phyloP scores from a whole-genome alignment of 2,888 invertebrate genomes.

The Agonopterix alstromeriana region DNA sequence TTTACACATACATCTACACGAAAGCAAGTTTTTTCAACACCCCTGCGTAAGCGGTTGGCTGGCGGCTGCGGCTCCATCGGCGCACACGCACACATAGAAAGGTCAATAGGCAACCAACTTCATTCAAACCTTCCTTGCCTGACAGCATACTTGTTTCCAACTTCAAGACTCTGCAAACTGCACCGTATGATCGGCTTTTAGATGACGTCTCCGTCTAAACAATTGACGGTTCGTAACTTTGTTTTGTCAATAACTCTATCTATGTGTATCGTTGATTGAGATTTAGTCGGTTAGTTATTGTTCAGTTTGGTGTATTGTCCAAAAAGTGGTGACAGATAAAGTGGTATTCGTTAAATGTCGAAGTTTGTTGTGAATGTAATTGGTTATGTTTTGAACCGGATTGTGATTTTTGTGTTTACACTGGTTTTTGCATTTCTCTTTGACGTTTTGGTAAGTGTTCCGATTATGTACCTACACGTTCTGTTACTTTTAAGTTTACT shows the following conservation, averaged over 20 bases:
- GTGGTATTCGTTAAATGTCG: neutral
- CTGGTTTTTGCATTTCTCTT: neutral
- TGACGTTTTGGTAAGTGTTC: too few species aligned
- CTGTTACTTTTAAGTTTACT: too few species aligned
- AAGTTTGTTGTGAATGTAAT: constrained; percentile 6
- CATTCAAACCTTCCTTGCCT: constrained; percentile 46
- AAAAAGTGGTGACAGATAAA: neutral
- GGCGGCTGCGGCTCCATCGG: neutral
- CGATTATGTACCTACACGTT: too few species aligned
- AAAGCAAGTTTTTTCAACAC: constrained; percentile 8
- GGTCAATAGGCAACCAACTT: constrained; percentile 51
- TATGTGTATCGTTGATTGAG: constrained; percentile 15
- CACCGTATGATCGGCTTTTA: constrained; percentile 53
- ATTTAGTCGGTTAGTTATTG: neutral
- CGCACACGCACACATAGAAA: constrained; percentile 28
- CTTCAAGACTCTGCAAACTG: constrained; percentile 51
- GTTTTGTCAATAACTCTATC: constrained; percentile 60
- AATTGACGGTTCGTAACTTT: constrained; percentile 43
- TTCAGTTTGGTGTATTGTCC: neutral
- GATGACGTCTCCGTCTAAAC: constrained; percentile 55
- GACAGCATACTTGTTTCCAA: constrained; percentile 32
- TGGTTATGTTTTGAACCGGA: constrained; percentile 11
- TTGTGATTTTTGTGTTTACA: constrained; percentile 2
- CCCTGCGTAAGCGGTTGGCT: neutral
- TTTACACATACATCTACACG: too few species aligned